Evolutionary conservation across 1,140 invertebrate genomes (phyloP).

Genomic region (Scaptomyza pallida): DNA sequence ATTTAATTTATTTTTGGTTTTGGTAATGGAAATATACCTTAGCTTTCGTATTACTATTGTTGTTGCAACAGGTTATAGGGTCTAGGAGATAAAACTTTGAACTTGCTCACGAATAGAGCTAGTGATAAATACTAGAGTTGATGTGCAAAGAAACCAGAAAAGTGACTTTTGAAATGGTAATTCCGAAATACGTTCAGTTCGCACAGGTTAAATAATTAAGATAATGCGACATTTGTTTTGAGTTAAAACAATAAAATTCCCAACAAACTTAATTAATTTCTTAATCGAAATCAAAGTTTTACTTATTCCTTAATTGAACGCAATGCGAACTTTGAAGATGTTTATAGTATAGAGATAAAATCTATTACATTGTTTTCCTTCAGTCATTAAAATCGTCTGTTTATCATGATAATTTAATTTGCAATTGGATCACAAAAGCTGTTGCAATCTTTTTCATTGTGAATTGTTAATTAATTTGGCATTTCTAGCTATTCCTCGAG

Average conservation of each 20-base stretch:
- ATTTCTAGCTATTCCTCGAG: conserved; percentile 11
- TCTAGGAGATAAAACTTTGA: conserved; percentile 5
- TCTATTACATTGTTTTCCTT: not conserved
- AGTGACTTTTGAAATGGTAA: conserved; percentile 12
- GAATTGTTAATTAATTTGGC: conserved; percentile 42
- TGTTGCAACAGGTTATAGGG: not conserved
- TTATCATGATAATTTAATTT: conserved; percentile 9
- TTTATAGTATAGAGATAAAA: not conserved
- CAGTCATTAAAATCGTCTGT: not conserved
- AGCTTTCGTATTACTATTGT: too few relatives aligned
- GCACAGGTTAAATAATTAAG: conserved; percentile 12
- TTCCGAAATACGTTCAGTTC: conserved; percentile 1
- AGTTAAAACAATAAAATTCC: not conserved
- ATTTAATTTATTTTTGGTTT: not conserved
- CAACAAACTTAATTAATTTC: not conserved
- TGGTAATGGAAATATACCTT: not conserved
- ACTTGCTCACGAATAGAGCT: conserved; percentile 15
- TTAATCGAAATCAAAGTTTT: not conserved
- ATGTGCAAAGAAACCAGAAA: conserved; percentile 16
- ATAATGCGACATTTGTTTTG: conserved; percentile 7
- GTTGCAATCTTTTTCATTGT: conserved; percentile 1
- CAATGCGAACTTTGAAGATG: not conserved
- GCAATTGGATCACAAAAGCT: conserved; percentile 1
- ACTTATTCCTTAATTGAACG: not conserved
- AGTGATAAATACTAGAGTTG: not conserved